These are phyloP conservation scores for Coranthus polyacanthus DNA, from an alignment of 2,797 vertebrate genomes.

Conservation along the genomic window DNA sequence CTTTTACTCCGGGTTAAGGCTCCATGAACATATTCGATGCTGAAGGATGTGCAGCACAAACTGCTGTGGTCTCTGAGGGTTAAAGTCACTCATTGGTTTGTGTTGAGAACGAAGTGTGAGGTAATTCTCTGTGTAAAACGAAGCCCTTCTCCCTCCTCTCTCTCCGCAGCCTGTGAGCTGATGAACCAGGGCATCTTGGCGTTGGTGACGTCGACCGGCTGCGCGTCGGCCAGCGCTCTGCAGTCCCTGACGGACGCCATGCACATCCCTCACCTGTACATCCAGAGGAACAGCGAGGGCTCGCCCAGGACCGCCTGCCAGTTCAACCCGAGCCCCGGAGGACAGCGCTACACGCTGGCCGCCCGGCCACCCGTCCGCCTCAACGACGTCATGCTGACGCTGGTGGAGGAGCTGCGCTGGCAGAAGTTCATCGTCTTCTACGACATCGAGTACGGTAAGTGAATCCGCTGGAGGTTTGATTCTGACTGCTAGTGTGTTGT, in stretches of 20 bases:
- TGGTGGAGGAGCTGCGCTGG: conserved; percentile 96
- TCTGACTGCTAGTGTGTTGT: no score
- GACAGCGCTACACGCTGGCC: conserved; percentile 94
- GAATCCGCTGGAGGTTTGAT: no score
- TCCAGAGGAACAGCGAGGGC: conserved; percentile 92
- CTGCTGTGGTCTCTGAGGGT: no score
- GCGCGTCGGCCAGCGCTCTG: conserved; percentile 94
- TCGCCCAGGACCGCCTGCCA: conserved; percentile 94
- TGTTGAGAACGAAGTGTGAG: no score
- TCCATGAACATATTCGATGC: no score
- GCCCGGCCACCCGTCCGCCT: conserved; percentile 94
- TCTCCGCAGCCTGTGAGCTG: conserved; percentile 92
- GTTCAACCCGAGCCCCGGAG: conserved; percentile 90
- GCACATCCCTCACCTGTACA: conserved; percentile 97
- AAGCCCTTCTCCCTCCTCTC: no score
- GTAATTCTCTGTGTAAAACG: no score
- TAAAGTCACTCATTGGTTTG: no score
- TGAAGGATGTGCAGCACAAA: no score
- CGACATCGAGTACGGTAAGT: conserved; percentile 96
- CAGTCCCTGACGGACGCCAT: conserved; percentile 98
- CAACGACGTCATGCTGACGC: conserved; percentile 93
- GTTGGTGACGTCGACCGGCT: conserved; percentile 95
- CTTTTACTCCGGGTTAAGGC: no score
- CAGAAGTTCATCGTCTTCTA: conserved; percentile 98
- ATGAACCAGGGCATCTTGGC: conserved; percentile 98